phyloP scores from a whole-genome alignment of 1,140 invertebrate genomes.

The Plodia interpunctella region DNA sequence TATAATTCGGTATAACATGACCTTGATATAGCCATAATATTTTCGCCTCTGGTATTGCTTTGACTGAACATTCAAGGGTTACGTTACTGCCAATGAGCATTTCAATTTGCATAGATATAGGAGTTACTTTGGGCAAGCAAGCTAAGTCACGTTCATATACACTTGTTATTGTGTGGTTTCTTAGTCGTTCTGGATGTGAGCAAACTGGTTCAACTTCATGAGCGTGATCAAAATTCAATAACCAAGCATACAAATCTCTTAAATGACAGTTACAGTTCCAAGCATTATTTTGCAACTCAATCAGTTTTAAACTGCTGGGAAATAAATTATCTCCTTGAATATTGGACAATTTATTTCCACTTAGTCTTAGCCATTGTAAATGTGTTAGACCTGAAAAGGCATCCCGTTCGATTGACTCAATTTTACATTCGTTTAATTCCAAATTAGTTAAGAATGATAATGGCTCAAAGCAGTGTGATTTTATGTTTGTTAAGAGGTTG shows the following conservation, averaged over 20 bases:
- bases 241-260: constrained; percentile 86
- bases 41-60: constrained; percentile 86
- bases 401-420: constrained; percentile 85
- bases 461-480: constrained; percentile 85
- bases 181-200: constrained; percentile 81
- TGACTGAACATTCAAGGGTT: constrained; percentile 86
- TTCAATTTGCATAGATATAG: constrained; percentile 84
- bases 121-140: constrained; percentile 87
- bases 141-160: constrained; percentile 86
- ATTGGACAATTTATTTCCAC: constrained; percentile 87
- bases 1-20: constrained; percentile 84
- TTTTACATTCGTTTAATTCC: constrained; percentile 88
- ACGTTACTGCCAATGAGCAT: constrained; percentile 88
- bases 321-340: constrained; percentile 84
- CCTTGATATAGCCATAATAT: constrained; percentile 90
- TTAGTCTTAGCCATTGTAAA: constrained; percentile 89
- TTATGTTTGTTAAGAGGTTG: constrained; percentile 87
- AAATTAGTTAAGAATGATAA: constrained; percentile 86
- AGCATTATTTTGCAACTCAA: constrained; percentile 90
- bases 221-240: constrained; percentile 84
- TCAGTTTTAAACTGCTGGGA: constrained; percentile 84
- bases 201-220: constrained; percentile 87
- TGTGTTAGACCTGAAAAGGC: constrained; percentile 89
- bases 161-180: constrained; percentile 82
- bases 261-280: constrained; percentile 93